Base-by-base conservation (phyloP, 2,888 invertebrate species). In the Agrochola lota region DNA sequence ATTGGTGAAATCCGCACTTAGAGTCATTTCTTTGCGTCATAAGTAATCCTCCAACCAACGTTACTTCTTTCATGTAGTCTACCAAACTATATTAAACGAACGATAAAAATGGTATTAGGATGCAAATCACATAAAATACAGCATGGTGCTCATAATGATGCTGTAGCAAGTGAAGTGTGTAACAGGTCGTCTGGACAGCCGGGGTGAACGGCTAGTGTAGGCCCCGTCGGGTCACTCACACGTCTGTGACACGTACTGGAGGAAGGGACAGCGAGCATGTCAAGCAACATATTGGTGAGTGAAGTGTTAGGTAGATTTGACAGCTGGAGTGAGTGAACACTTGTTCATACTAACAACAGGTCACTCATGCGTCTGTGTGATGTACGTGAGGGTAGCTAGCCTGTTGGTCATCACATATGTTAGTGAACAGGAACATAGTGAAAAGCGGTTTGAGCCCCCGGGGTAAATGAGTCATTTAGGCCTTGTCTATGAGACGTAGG, bases 161-260 rank as follows among this genome's bases (percentile, higher is more conserved):
- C 76, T 81, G 92, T 88, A 88, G 88, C 91, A 91, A 94, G 92
- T 93, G 94, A 93, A 91, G 92, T 94, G 95, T 94, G 94, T 94
- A 94, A 94, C 94, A 94, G 94, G 94, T 94, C 94, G 95, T 95
- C 95, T 94, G 94, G 93, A 85, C 92, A 89, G 86, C 91, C 90
- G 93, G 94, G 95, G 95, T 94, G 95, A 95, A 94, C 86, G 95
- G 93, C 94, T 95, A 95, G 95, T 93, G 91, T 81, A 92, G 93
- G 93, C 92, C 83, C 90, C 88, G 92, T 20, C 92, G 91, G 94
- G 94, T 94, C 94, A 94, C 88, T 94, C 94, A 93, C 94, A 91
- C 93, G 92, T 90, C 91, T 90, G 90, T 1, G 43, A 4, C 72
- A 88, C 87, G 84, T 69, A 92, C 87, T 20, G 88, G 0, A 11